Evolutionary conservation across 1,140 invertebrate species (phyloP), one percentile per base, ranked within the genome.

Genomic region (Battus philenor): DNA sequence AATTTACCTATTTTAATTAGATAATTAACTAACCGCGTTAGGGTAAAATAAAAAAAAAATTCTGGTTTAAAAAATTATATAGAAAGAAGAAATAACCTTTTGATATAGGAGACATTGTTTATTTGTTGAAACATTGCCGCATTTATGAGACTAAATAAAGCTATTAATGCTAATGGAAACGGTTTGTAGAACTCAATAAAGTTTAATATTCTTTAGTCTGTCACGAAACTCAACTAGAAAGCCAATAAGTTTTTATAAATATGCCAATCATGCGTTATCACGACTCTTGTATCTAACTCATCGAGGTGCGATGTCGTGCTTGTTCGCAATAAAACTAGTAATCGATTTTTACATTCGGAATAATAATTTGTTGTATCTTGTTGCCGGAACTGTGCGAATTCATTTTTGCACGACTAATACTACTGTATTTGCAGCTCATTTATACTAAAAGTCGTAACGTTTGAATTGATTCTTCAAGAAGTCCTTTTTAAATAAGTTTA

Each of bases 321-420:
- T 48, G 50, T 54, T 52, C 41, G 57, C 58, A 54, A 56, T 70
- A 70, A 67, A 57, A 55, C 36, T 56, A 41, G 55, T 56, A 61
- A 54, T 47, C 47, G 50, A 26, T 51, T 31, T 57, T 59, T 47
- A 34, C 44, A 51, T 41, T 54, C 33, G 29, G 45, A 52, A 53
- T 53, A 53, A 48, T 47, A 44, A 52, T 45, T 55, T 47, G 38
- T 45, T 44, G 26, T 20, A 41, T 7, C 20, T 34, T 36, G 39
- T 44, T 15, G 15, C 16, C 16, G 38, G 38, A 41, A 41, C 36
- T 39, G 20, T 26, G 26, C 22, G 22, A 27, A 26, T 39, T 39
- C 13, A 39, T 24, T 12, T 22, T 27, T 10, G n/a, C n/a, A n/a
- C n/a, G n/a, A n/a, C n/a, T 17, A 9, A 33, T 16, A 13, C 13